These are phyloP conservation scores for Alces alces DNA, from an alignment of 2,113 vertebrate genomes.

Conservation along the genomic window DNA sequence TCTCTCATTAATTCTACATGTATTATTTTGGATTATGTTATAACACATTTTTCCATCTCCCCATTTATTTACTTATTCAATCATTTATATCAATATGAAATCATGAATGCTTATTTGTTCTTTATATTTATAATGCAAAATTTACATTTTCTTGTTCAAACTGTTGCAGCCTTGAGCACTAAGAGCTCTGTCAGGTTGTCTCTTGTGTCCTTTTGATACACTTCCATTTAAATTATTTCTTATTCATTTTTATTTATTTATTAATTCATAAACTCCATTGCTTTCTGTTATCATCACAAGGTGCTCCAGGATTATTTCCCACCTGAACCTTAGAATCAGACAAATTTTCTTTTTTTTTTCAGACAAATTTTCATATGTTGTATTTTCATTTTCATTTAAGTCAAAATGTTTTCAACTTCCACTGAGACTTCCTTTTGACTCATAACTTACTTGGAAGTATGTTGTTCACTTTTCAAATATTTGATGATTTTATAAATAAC, in stretches of 20 bases:
- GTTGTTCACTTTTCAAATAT: background rate
- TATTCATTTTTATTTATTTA: background rate
- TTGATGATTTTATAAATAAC: background rate
- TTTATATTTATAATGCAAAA: background rate
- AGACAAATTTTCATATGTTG: background rate
- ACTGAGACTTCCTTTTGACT: background rate
- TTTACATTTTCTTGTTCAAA: background rate
- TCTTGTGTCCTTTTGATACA: background rate
- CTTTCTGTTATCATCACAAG: background rate
- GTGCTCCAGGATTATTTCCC: background rate
- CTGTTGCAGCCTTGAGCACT: background rate
- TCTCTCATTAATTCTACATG: background rate
- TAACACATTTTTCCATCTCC: background rate
- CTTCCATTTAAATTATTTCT: background rate
- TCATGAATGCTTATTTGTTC: background rate
- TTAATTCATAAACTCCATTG: background rate
- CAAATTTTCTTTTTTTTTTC: background rate
- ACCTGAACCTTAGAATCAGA: background rate
- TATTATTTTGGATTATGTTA: background rate
- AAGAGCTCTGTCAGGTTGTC: background rate
- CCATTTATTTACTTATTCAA: background rate
- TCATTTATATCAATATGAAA: background rate
- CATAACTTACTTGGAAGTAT: background rate
- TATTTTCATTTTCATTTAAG: background rate
- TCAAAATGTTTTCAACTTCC: background rate